Evolutionary conservation across 2,888 invertebrate species (phyloP), one percentile per base, ranked within the genome.

Genomic region (Apocheima hispidaria): DNA sequence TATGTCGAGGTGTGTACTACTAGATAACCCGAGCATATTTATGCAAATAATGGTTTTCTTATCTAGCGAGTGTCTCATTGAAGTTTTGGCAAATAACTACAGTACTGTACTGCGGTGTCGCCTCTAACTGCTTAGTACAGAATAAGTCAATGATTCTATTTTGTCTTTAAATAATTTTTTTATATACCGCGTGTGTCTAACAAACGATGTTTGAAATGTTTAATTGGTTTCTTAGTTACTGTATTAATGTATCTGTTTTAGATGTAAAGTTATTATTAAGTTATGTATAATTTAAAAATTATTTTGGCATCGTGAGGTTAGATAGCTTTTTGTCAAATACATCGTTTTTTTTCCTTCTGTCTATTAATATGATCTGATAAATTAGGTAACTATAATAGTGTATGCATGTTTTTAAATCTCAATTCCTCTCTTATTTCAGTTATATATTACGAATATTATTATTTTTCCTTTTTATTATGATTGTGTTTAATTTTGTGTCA

Each of bases 91-190:
- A n/a, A n/a, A n/a, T n/a, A n/a, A n/a, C n/a, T n/a, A n/a, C n/a
- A n/a, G n/a, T n/a, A n/a, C n/a, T n/a, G n/a, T n/a, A n/a, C n/a
- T n/a, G n/a, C n/a, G n/a, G n/a, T n/a, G n/a, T n/a, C n/a, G n/a
- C n/a, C n/a, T n/a, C n/a, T n/a, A n/a, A n/a, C n/a, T n/a, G n/a
- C n/a, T n/a, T n/a, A n/a, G n/a, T n/a, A n/a, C n/a, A n/a, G n/a
- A n/a, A n/a, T n/a, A n/a, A n/a, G n/a, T n/a, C n/a, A n/a, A n/a
- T n/a, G n/a, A n/a, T n/a, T n/a, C n/a, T n/a, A n/a, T n/a, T n/a
- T n/a, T n/a, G n/a, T n/a, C n/a, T n/a, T n/a, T n/a, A n/a, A n/a
- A 68, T 72, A 66, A 69, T 69, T 67, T 52, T 64, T 69, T 68
- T 65, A 70, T 73, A 70, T 71, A 74, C 68, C 69, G 65, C 54